Percentiles rank a stretch among this genome's conserved stretches.
Conservation (phyloP, 2,888 invertebrate genomes). For the Drosophila heteroneura region DNA sequence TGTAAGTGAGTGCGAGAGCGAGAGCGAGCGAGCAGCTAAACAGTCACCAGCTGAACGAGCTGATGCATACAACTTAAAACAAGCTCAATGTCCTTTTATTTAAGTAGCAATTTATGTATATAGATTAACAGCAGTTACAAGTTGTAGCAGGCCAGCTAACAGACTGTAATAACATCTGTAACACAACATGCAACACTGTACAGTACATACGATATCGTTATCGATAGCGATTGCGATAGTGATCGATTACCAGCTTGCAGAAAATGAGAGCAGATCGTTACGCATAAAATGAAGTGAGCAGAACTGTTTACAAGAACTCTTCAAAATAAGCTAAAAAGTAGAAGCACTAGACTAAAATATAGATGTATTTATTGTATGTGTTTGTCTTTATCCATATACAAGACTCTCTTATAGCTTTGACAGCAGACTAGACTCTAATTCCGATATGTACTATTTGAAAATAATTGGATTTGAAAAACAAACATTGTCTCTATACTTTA, state of each 20-base stretch:
- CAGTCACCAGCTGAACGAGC: neutral
- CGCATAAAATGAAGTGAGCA: neutral
- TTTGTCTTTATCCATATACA: neutral
- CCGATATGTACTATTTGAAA: neutral
- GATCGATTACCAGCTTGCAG: neutral
- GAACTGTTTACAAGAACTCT: neutral
- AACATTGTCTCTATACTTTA: neutral
- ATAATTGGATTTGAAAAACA: neutral
- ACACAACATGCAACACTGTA: neutral
- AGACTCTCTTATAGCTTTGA: neutral
- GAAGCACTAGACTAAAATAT: neutral
- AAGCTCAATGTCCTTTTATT: neutral
- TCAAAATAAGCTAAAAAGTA: neutral
- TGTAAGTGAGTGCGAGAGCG: conserved; percentile 59
- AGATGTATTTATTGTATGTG: neutral
- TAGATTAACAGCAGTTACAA: neutral
- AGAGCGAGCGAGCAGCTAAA: conserved; percentile 4
- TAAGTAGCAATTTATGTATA: neutral
- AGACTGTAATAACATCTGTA: neutral
- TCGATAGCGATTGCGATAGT: neutral
- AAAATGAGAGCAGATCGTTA: neutral
- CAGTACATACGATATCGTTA: neutral
- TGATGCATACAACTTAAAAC: neutral
- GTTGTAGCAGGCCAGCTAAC: neutral
- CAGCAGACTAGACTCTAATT: neutral